These are phyloP conservation scores for Apostichopus leukothele DNA, from an alignment of 53 echinoderm and acorn worm species.

Conservation along the genomic window DNA sequence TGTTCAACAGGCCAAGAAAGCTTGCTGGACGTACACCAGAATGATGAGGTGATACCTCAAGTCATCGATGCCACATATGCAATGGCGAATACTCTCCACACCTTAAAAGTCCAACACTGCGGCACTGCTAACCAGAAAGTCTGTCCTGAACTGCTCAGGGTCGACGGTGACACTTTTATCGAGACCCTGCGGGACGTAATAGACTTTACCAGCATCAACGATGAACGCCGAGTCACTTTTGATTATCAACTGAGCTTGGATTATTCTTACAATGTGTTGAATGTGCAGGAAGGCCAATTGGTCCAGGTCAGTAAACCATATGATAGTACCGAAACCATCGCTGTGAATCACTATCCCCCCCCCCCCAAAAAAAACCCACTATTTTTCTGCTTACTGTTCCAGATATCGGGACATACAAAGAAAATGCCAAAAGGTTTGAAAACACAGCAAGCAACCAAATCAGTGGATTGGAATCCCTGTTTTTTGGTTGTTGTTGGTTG, in stretches of 20 bases:
- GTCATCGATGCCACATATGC: constrained; percentile 27
- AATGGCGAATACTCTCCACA: constrained; percentile 4
- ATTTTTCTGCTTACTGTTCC: too few species aligned
- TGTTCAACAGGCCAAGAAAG: not conserved
- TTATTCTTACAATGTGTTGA: not conserved
- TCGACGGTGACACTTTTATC: constrained; percentile 26
- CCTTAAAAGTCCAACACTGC: not conserved
- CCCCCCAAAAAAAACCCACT: too few species aligned
- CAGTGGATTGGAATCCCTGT: too few species aligned
- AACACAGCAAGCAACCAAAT: too few species aligned
- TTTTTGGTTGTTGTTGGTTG: too few species aligned
- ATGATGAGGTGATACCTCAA: constrained; percentile 14
- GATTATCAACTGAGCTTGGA: not conserved
- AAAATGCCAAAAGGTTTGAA: too few species aligned
- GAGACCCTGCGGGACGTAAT: not conserved
- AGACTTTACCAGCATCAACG: not conserved
- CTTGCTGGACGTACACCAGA: not conserved
- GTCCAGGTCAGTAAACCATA: not conserved
- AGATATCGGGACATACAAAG: too few species aligned
- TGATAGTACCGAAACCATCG: too few species aligned
- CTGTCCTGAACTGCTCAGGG: not conserved
- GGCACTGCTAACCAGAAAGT: not conserved
- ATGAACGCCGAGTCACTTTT: not conserved
- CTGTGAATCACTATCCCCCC: too few species aligned
- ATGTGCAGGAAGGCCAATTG: not conserved